phyloP scores from a whole-genome alignment of 2,797 vertebrate species.

The Epinephelus awoara region DNA sequence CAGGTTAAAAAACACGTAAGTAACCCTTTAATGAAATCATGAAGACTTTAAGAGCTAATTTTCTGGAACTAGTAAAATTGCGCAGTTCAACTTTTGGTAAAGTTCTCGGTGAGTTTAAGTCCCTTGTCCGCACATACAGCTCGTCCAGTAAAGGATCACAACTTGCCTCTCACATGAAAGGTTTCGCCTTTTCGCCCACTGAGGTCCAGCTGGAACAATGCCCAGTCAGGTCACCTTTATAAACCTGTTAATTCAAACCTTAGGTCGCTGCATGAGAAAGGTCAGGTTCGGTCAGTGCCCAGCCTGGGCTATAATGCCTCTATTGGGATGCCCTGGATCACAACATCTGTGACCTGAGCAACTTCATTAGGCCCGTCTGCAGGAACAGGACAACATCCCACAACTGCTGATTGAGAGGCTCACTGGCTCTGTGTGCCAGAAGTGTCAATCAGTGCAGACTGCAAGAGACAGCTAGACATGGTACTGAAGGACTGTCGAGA shows the following conservation, averaged over 20 bases:
- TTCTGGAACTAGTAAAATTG: not conserved
- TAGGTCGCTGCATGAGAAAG: conserved; percentile 33
- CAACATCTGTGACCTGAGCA: conserved; percentile 54
- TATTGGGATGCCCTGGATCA: conserved; percentile 37
- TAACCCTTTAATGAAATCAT: conserved; percentile 12
- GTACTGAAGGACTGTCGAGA: conserved; percentile 28
- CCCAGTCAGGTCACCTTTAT: conserved; percentile 55
- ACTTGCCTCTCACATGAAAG: conserved; percentile 32
- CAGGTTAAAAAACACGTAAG: no score
- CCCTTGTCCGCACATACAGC: not conserved
- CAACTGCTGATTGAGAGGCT: conserved; percentile 28
- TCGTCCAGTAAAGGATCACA: conserved; percentile 6
- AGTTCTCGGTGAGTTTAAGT: not conserved
- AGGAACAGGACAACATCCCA: conserved; percentile 34
- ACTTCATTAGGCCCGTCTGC: conserved; percentile 43
- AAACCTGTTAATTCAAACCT: conserved; percentile 42
- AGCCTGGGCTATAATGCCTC: conserved; percentile 32
- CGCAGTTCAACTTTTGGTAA: conserved; percentile 13
- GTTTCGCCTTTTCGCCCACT: conserved; percentile 18
- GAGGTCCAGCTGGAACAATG: conserved; percentile 36
- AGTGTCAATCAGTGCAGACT: conserved; percentile 34
- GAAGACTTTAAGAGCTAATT: conserved; percentile 1
- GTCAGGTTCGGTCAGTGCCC: conserved; percentile 41
- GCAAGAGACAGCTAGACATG: not conserved
- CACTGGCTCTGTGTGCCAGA: conserved; percentile 17